Conservation (phyloP, 1,140 invertebrate genomes). For the Potamilus streckersoni region DNA sequence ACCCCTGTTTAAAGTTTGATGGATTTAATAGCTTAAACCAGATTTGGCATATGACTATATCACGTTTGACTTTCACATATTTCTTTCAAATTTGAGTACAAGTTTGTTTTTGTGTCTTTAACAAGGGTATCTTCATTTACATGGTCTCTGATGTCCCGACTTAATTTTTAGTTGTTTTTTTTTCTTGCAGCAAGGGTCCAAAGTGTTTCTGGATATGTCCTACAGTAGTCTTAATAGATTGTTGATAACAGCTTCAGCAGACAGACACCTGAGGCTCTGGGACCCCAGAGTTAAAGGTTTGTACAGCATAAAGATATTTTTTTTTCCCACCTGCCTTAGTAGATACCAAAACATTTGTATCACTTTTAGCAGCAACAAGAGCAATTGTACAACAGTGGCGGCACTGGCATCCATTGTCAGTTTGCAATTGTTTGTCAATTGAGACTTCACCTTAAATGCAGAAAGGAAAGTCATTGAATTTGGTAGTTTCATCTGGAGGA, state of each 20-base stretch:
- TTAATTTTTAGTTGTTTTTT: conserved; percentile 2
- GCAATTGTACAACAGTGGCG: too few relatives aligned
- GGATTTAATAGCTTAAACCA: too few relatives aligned
- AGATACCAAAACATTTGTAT: conserved; percentile 1
- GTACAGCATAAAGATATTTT: conserved; percentile 22
- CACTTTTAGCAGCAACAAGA: background rate
- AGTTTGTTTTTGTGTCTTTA: background rate
- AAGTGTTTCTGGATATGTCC: conserved; percentile 89
- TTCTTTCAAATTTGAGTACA: background rate
- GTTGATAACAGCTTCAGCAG: conserved; percentile 88
- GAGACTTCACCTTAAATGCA: too few relatives aligned
- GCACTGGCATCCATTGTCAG: too few relatives aligned
- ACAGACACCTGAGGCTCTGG: conserved; percentile 89
- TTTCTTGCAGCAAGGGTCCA: conserved; percentile 77
- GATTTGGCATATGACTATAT: background rate
- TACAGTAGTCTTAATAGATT: conserved; percentile 82
- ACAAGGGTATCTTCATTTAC: conserved; percentile 1
- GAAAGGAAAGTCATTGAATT: too few relatives aligned
- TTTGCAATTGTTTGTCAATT: too few relatives aligned
- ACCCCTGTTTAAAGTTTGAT: too few relatives aligned
- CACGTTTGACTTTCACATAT: background rate
- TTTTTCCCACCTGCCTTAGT: background rate
- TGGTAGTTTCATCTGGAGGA: too few relatives aligned
- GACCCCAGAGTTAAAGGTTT: conserved; percentile 89
- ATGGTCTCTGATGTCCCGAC: background rate